Conservation (phyloP, 2,888 invertebrate genomes). For the Argyra leucocephala region DNA sequence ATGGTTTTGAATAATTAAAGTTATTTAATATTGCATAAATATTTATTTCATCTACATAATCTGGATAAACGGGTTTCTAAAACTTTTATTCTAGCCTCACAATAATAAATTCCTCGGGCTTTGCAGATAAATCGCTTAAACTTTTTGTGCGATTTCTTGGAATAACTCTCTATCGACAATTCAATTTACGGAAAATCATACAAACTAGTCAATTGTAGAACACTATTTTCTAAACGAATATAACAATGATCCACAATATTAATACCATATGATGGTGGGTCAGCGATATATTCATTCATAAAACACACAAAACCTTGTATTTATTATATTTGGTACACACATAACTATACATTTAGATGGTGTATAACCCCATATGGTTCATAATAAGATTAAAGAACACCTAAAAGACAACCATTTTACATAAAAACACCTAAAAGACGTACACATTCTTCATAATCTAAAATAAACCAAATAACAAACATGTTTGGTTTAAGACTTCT, state of each 20-base stretch:
- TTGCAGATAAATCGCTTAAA: slow-evolving; percentile 95
- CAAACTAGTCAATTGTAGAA: slow-evolving; percentile 83
- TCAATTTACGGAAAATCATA: slow-evolving; percentile 82
- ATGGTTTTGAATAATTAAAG: slow-evolving; percentile 76
- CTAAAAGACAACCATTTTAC: slow-evolving; percentile 96
- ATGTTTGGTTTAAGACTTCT: slow-evolving; percentile 94
- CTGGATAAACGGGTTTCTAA: slow-evolving; percentile 78
- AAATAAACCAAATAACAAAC: slow-evolving; percentile 91
- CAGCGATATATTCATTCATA: slow-evolving; percentile 95
- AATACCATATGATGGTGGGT: slow-evolving; percentile 96
- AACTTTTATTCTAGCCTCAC: slow-evolving; percentile 86
- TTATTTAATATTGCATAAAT: slow-evolving; percentile 46
- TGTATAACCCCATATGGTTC: slow-evolving; percentile 99
- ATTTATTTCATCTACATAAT: slow-evolving; percentile 64
- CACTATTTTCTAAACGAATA: slow-evolving; percentile 80
- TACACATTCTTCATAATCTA: slow-evolving; percentile 99
- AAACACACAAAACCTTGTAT: slow-evolving; percentile 96
- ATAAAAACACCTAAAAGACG: too few relatives aligned
- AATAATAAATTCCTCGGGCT: slow-evolving; percentile 90
- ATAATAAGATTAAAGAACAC: slow-evolving; percentile 98
- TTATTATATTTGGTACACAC: slow-evolving; percentile 98
- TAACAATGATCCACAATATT: slow-evolving; percentile 93
- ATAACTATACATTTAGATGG: slow-evolving; percentile 99
- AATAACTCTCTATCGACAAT: slow-evolving; percentile 91
- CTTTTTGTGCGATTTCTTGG: slow-evolving; percentile 96